These are phyloP conservation scores for Trichomycterus rosablanca DNA, from an alignment of 2,113 vertebrate genomes.

Conservation along the genomic window DNA sequence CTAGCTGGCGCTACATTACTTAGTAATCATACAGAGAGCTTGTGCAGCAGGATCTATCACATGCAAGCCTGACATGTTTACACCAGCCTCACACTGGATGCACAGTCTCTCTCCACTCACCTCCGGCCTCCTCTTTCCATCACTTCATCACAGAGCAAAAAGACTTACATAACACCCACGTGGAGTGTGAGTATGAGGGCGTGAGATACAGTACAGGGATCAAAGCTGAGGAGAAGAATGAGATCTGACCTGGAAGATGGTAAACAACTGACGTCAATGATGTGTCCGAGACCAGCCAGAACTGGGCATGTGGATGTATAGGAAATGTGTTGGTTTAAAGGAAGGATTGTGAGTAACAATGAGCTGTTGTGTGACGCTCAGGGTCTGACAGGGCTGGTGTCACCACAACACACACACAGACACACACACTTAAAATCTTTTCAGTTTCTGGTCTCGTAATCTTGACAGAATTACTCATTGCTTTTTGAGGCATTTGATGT, in stretches of 20 bases:
- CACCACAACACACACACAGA: background rate
- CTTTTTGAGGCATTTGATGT: constrained; percentile 20
- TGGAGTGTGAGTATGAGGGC: constrained; percentile 27
- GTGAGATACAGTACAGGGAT: constrained; percentile 48
- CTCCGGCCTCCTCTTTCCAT: constrained; percentile 4
- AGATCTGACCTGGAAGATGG: constrained; percentile 53
- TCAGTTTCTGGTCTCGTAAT: constrained; percentile 15
- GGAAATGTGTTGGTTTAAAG: constrained; percentile 8
- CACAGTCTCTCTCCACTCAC: background rate
- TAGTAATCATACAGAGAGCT: constrained; percentile 19
- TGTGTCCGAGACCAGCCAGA: constrained; percentile 46
- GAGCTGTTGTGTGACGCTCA: constrained; percentile 1
- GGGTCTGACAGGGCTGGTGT: background rate
- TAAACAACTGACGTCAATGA: constrained; percentile 70
- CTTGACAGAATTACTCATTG: constrained; percentile 14
- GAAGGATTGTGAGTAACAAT: background rate
- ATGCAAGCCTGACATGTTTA: constrained; percentile 58
- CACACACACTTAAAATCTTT: background rate
- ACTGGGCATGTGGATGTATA: background rate
- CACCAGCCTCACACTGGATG: constrained; percentile 47
- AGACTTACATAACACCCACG: constrained; percentile 61
- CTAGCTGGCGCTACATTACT: constrained; percentile 12
- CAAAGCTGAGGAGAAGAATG: constrained; percentile 39
- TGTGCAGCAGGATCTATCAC: constrained; percentile 41
- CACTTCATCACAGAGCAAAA: constrained; percentile 1